Conservation (phyloP, 2,888 invertebrate genomes). For the Clusia tigrina region DNA sequence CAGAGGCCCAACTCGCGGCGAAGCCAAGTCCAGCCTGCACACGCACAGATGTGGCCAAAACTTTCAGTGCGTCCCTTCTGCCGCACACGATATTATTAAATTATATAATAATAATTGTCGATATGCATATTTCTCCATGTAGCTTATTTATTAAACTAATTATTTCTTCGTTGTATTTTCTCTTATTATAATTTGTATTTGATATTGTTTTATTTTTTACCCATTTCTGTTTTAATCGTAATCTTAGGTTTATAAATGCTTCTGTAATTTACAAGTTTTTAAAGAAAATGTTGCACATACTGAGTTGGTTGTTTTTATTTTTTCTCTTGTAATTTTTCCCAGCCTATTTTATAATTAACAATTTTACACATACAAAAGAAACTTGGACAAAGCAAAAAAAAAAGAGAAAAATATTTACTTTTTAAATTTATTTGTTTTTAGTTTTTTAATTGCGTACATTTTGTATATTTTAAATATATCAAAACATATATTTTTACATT, state of each 20-base stretch:
- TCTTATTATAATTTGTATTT: slow-evolving; percentile 10
- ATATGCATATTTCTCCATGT: slow-evolving; percentile 18
- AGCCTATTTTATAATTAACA: not conserved
- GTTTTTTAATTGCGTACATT: not conserved
- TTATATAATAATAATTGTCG: slow-evolving; percentile 16
- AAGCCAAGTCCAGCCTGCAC: not conserved
- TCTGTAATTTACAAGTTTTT: not conserved
- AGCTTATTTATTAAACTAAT: slow-evolving; percentile 9
- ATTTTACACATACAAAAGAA: slow-evolving; percentile 3
- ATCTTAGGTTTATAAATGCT: too few species aligned
- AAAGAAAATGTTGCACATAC: not conserved
- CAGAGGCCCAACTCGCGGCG: not conserved
- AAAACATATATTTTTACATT: slow-evolving; percentile 7
- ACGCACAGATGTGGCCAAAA: not conserved
- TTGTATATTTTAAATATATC: not conserved
- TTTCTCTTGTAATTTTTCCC: too few species aligned
- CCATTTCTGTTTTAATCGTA: too few species aligned
- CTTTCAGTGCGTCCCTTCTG: not conserved
- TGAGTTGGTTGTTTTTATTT: not conserved
- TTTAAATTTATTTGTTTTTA: not conserved
- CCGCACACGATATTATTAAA: too few species aligned
- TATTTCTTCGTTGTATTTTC: not conserved
- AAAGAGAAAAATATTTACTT: slow-evolving; percentile 4
- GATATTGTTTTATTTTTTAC: slow-evolving; percentile 3
- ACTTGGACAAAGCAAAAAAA: not conserved